Conservation (phyloP, 2,797 vertebrate species). For the Psittacula derbiana region DNA sequence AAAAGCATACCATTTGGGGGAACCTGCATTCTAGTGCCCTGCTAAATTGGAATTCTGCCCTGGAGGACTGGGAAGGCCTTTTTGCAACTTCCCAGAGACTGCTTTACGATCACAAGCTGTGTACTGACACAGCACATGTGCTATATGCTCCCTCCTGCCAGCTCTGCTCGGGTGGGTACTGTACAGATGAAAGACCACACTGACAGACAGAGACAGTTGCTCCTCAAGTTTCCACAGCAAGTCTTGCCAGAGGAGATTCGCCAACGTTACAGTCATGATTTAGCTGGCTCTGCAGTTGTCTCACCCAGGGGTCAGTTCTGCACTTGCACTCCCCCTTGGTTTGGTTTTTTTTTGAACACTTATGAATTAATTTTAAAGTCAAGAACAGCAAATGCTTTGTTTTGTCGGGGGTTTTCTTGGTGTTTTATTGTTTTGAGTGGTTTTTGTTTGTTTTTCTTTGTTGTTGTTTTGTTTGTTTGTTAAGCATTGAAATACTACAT, state of each 20-base stretch:
- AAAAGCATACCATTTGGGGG: not conserved
- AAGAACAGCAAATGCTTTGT: not conserved
- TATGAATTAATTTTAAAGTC: not conserved
- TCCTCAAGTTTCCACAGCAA: not conserved
- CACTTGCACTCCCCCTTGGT: not conserved
- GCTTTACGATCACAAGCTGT: not conserved
- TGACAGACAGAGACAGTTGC: slow-evolving; percentile 10
- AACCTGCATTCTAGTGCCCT: not conserved
- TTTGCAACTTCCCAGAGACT: not conserved
- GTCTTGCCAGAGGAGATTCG: not conserved
- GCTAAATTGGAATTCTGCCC: not conserved
- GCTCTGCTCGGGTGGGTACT: not conserved
- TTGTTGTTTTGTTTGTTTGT: not conserved
- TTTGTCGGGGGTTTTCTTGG: not conserved
- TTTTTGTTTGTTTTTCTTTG: not conserved
- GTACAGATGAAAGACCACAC: not conserved
- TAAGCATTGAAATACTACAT: not conserved
- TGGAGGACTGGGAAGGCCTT: not conserved
- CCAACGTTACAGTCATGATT: not conserved
- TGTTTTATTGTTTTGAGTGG: not conserved
- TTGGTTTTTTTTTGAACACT: not conserved
- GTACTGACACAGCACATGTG: not conserved
- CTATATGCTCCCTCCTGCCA: not conserved
- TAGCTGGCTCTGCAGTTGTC: not conserved
- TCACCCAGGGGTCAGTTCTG: not conserved